Evolutionary conservation across 2,888 invertebrate species (phyloP), one percentile per base, ranked within the genome.

Genomic region (Pyrrhia umbra): DNA sequence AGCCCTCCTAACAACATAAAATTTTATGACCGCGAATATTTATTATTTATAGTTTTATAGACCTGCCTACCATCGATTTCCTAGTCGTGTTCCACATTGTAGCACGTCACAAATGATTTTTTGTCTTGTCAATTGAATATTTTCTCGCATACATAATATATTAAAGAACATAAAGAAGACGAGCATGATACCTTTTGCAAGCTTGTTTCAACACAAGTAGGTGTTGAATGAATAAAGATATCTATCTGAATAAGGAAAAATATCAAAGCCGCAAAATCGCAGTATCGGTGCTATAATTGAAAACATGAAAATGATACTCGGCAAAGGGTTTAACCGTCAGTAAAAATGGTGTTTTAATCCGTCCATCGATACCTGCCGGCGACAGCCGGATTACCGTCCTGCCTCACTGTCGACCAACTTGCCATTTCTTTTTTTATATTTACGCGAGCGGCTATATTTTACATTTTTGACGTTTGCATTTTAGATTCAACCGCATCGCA

Each of bases 331-430:
- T 86, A 87, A 90, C 85, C 85, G 90, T 91, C 92, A 91, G 88
- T 89, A 88, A 90, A 90, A 93, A 91, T 89, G 86, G 90, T 91
- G 91, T 92, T 92, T 92, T 93, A 93, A 94, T 93, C 93, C 93
- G 81, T 86, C 85, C 91, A 90, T 92, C 92, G 91, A 92, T 92
- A 90, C 89, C 92, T 91, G 91, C 85, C 85, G 88, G 88, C 88
- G 91, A 90, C 92, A 90, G 90, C 74, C 79, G 91, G 92, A 92
- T 93, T 92, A 92, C 80, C 84, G 85, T 68, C 79, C 83, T 83
- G 84, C 88, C 88, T 88, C 88, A 82, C 85, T 85, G 84, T 81
- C 83, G 72, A 79, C 84, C 77, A 78, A 86, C 82, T 85, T 81
- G 80, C 77, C 77, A 80, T 79, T 85, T 82, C 85, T 85, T 81